Base-by-base conservation (phyloP, 2,113 vertebrate species). In the Anhinga anhinga region DNA sequence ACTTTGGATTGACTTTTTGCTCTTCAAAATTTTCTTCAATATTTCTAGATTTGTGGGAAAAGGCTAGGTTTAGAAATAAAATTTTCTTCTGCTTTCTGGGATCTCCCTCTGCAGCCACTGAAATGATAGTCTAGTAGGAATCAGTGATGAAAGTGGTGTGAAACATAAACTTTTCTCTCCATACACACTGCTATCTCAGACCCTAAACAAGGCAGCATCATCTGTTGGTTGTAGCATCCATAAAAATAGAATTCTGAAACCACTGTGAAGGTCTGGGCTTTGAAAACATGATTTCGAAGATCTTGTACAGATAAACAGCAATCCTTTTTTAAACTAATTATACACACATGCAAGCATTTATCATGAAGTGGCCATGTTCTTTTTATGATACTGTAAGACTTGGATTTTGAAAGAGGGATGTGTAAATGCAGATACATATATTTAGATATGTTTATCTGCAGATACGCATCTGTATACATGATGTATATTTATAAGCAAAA, bases 201-300 rank as follows among this genome's bases (percentile, higher is more conserved):
- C 45, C 5, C 13, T 73, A 66, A 77, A 53, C 13, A 61, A 70
- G 50, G 19, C 4, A 0, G 58, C 18, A 3, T 29, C 10, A 16
- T 69, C 40, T 83, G 27, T 71, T 88, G 18, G 52, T 93, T 73
- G 36, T 36, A 73, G 29, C 20, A 25, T 42, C 45, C 11, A 0
- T 63, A 65, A 80, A 90, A 90, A 59, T 23, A 61, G 34, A 76
- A 70, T 88, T 62, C 50, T 81, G 55, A 91, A 91, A 67, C 11
- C 42, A 23, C 59, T 72, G 18, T 5, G 2, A 49, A 61, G 2
- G 6, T 80, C 30, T 69, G 40, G 18, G 8, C 22, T 93, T 89
- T 78, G 36, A 29, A 94, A 91, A 82, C 6, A 14, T 44, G 8
- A 32, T 85, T 80, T 56, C 26, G 66, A 92, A 82, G n/a, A 7